Evolutionary conservation across 23 tunicate genomes (phyloP).

Genomic region (Trididemnum miniatum): DNA sequence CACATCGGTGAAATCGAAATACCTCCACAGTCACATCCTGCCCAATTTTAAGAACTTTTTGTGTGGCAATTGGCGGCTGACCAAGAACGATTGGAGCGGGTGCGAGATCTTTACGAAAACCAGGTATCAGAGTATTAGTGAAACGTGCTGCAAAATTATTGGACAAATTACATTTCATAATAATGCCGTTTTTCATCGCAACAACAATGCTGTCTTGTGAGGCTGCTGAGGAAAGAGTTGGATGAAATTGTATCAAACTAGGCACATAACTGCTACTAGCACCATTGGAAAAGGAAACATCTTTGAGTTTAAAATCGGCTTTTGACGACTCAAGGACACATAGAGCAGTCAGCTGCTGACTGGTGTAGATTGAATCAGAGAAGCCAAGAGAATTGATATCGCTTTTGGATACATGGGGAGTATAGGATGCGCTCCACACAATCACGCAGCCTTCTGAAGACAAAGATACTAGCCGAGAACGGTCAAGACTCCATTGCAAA

Average conservation of each 20-base stretch:
- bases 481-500: constrained; percentile 62
- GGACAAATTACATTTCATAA: constrained; percentile 55
- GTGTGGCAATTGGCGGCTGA: background rate
- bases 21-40: constrained; percentile 51
- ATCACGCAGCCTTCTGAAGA: constrained; percentile 43
- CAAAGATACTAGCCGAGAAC: constrained; percentile 39
- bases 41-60: constrained; percentile 46
- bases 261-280: background rate
- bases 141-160: constrained; percentile 9
- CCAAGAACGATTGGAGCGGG: background rate
- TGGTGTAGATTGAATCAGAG: background rate
- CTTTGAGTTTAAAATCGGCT: constrained; percentile 55
- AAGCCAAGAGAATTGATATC: constrained; percentile 35
- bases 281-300: background rate
- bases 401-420: constrained; percentile 33
- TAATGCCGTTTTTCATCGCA: constrained; percentile 55
- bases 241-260: constrained; percentile 34
- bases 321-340: constrained; percentile 48
- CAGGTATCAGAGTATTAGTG: constrained; percentile 16
- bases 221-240: constrained; percentile 34
- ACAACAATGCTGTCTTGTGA: constrained; percentile 58
- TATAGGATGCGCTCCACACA: constrained; percentile 62
- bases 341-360: constrained; percentile 67
- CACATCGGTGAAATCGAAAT: constrained; percentile 50
- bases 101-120: background rate